Base-by-base conservation (phyloP, 1,140 invertebrate species). In the Ganaspis sp. region DNA sequence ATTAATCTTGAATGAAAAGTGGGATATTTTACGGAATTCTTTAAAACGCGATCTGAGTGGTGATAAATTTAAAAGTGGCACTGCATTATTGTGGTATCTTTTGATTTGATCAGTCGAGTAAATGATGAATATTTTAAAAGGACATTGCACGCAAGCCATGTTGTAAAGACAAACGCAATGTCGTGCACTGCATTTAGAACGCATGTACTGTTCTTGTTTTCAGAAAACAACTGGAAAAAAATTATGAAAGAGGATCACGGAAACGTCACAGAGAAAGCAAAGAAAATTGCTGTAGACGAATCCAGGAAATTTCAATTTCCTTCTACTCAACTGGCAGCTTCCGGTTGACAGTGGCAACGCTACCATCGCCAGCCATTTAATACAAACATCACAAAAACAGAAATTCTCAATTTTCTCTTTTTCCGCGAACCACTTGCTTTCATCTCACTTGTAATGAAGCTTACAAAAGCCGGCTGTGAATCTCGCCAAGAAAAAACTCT, bases 291-390 rank as follows among this genome's bases (percentile, higher is more conserved):
- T 17, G 17, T 49, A 49, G 45, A 17, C 45, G 45, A 49, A 49
- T 49, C 12, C 15, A 49, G 45, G 45, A 49, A 49, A 49, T 49
- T 49, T 49, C 45, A 49, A 49, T 49, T 49, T 49, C 45, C 45
- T 49, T 40, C n/a, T 49, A 17, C 42, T 45, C 12, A 45, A 49
- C 45, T n/a, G 8, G 9, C 15, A n/a, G 17, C 45, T 49, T 49
- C 45, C 45, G n/a, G 15, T 49, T 17, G 0, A 12, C 42, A 15
- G 42, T 9, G 12, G 42, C 11, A 15, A 15, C 11, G 9, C 0
- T 45, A 45, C 42, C 45, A 45, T 45, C 12, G 11, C n/a, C 3
- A 15, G n/a, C 42, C n/a, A 45, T 45, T 45, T 15, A 45, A 45
- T 45, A 45, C 9, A 45, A 45, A 4, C 42, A 12, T 45, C 42